Percentiles rank a stretch among this genome's conserved stretches.
These are phyloP conservation scores for Colinus virginianus DNA, from an alignment of 2,113 vertebrate genomes.

Conservation along the genomic window DNA sequence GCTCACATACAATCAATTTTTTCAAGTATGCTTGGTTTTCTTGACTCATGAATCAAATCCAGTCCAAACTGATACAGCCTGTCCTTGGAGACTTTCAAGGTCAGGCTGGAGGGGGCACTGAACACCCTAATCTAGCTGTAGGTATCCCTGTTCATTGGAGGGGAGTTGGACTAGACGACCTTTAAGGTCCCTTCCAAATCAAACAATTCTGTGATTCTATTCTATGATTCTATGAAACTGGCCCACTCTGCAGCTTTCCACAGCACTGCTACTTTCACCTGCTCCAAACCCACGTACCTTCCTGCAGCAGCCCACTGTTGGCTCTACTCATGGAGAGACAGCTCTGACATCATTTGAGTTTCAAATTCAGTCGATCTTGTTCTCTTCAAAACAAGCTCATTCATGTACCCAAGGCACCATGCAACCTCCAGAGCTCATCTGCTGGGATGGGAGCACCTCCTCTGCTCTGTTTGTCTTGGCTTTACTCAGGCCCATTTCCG, in stretches of 20 bases:
- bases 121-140: no score
- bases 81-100: no score
- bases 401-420: fast-evolving
- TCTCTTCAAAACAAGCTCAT: background rate
- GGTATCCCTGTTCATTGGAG: no score
- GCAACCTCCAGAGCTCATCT: background rate
- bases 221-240: background rate
- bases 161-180: no score
- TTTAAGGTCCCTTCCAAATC: no score
- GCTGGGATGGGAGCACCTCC: background rate
- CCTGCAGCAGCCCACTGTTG: background rate
- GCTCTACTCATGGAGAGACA: fast-evolving
- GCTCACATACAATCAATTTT: background rate
- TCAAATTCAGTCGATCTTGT: background rate
- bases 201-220: no score
- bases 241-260: background rate
- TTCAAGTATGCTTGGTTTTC: background rate
- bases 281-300: no score
- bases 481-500: background rate
- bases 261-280: background rate
- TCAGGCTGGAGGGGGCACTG: no score
- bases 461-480: background rate
- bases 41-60: background rate
- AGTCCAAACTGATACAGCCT: background rate
- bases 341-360: background rate